A percentile compares a stretch with the other conserved stretches of the same genome.
phyloP scores from a whole-genome alignment of 1,140 invertebrate genomes.

The Phymorhynchus buccinoides region DNA sequence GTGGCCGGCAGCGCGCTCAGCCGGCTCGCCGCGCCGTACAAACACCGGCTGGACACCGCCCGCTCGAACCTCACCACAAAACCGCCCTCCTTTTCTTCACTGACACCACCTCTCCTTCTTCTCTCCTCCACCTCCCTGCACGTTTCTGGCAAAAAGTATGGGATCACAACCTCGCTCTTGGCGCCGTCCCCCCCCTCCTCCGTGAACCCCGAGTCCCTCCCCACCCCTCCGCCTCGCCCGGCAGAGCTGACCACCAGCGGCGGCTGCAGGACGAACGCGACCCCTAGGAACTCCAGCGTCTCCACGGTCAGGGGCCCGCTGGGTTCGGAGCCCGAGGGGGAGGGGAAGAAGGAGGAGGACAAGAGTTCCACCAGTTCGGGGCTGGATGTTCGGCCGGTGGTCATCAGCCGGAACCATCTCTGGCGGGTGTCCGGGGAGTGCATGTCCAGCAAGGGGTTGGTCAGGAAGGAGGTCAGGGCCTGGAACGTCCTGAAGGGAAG shows the following conservation, averaged over 20 bases:
- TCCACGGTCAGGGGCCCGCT: background rate
- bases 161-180: constrained; percentile 17
- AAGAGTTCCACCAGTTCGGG: background rate
- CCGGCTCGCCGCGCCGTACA: background rate
- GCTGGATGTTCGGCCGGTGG: background rate
- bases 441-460: background rate
- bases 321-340: background rate
- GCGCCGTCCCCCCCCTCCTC: too few species aligned
- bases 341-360: too few species aligned
- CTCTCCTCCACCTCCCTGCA: background rate
- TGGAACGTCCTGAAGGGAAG: constrained; percentile 24
- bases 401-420: constrained; percentile 30
- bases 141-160: constrained; percentile 24
- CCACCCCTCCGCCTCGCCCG: too few species aligned
- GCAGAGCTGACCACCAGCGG: too few species aligned
- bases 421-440: constrained; percentile 17
- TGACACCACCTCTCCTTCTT: too few species aligned
- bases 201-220: constrained; percentile 25
- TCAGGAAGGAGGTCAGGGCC: constrained; percentile 21
- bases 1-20: constrained; percentile 29
- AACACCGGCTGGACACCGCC: background rate
- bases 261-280: background rate
- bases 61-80: constrained; percentile 22
- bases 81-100: background rate
- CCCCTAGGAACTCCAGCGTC: background rate